phyloP scores from a whole-genome alignment of 2,888 invertebrate genomes.

The Galeruca laticollis region DNA sequence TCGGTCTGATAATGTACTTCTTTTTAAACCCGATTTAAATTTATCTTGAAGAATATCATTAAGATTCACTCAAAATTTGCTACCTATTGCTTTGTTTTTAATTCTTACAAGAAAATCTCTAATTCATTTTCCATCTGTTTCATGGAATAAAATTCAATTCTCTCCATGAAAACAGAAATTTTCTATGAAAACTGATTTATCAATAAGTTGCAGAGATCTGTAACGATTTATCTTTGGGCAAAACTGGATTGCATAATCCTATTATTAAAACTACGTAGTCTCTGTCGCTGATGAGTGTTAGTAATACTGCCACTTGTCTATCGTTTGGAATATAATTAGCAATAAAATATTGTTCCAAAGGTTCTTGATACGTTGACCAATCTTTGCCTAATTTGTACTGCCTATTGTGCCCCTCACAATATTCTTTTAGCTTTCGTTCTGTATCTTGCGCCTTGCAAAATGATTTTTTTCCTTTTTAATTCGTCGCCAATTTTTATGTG shows the following conservation, averaged over 20 bases:
- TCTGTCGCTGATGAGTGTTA: neutral
- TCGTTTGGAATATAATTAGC: neutral
- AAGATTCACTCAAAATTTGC: too few relatives aligned
- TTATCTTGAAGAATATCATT: constrained; percentile 24
- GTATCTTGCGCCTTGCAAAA: too few relatives aligned
- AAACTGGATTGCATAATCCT: too few relatives aligned
- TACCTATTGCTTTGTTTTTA: too few relatives aligned
- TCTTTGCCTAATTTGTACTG: neutral
- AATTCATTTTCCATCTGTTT: constrained; percentile 15
- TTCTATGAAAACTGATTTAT: neutral
- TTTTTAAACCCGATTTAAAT: too few relatives aligned
- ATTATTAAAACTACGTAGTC: neutral
- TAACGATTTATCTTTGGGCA: too few relatives aligned
- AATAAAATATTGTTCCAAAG: neutral
- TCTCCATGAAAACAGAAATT: neutral
- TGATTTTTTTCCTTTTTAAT: too few relatives aligned
- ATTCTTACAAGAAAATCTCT: neutral
- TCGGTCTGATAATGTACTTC: too few relatives aligned
- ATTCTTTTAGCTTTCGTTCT: too few relatives aligned
- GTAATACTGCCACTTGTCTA: neutral
- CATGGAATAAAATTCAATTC: too few relatives aligned
- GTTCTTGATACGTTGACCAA: neutral
- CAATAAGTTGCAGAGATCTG: neutral
- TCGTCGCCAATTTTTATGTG: too few relatives aligned
- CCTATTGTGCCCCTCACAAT: neutral